Conservation (phyloP, 2,113 vertebrate genomes). For the Alethe diademata region DNA sequence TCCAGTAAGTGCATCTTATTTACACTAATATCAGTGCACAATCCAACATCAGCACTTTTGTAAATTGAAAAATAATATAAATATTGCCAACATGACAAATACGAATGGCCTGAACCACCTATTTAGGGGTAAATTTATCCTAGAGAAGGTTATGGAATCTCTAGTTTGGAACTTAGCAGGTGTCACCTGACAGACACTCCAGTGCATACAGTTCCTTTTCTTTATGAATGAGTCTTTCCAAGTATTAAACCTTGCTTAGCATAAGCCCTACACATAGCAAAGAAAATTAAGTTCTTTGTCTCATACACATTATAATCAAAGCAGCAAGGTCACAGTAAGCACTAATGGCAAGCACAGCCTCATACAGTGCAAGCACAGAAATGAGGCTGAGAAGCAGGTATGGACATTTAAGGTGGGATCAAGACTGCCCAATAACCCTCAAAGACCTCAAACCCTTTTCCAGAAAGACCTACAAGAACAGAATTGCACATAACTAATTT, state of each 20-base stretch:
- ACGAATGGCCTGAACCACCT: not conserved
- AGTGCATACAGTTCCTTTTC: not conserved
- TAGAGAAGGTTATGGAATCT: not conserved
- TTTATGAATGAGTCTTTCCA: not conserved
- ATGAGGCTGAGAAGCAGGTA: rapidly evolving
- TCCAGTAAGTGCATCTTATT: not conserved
- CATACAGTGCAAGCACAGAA: not conserved
- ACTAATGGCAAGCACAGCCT: not conserved
- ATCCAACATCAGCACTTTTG: not conserved
- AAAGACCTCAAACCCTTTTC: not conserved
- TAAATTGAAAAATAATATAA: not conserved
- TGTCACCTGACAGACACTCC: not conserved
- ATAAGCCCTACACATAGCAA: not conserved
- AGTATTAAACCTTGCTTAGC: not conserved
- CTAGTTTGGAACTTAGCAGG: not conserved
- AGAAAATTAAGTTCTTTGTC: not conserved
- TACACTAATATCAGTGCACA: not conserved
- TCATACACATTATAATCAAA: not conserved
- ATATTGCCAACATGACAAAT: not conserved
- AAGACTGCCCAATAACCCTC: not conserved
- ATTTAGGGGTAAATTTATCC: not conserved
- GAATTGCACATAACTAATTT: rapidly evolving
- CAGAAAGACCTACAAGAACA: not conserved
- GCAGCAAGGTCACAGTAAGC: not conserved
- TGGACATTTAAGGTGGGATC: not conserved